Conservation (phyloP, 2,113 vertebrate species). For the Mastomys natalensis region DNA sequence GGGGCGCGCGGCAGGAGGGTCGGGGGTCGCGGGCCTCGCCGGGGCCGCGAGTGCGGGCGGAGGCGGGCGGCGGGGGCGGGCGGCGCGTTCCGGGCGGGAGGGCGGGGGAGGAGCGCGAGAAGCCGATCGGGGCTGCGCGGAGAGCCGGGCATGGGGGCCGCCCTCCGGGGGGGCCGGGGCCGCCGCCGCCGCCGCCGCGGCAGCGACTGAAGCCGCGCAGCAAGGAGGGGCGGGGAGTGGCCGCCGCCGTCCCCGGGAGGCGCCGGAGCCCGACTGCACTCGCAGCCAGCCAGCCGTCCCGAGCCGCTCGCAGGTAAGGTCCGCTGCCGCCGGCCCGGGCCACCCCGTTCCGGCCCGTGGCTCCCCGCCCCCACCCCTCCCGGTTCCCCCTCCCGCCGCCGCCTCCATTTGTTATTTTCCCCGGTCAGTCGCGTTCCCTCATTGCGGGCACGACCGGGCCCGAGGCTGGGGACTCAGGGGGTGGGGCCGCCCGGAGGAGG, state of each 20-base stretch:
- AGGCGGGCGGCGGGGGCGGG: constrained; percentile 37
- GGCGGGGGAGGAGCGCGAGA: constrained; percentile 10
- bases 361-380: constrained; percentile 71
- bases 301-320: constrained; percentile 73
- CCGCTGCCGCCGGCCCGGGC: background rate
- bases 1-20: constrained; percentile 44
- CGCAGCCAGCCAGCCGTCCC: constrained; percentile 56
- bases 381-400: constrained; percentile 31
- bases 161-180: constrained; percentile 69
- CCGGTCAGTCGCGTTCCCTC: constrained; percentile 48
- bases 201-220: constrained; percentile 77
- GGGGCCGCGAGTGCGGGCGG: constrained; percentile 61
- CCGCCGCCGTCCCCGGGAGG: constrained; percentile 64
- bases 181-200: constrained; percentile 69
- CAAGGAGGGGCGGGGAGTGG: constrained; percentile 67
- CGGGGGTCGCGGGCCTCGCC: constrained; percentile 57
- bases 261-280: constrained; percentile 32
- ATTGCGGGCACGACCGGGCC: constrained; percentile 54
- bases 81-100: constrained; percentile 31
- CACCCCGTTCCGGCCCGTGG: constrained; percentile 5
- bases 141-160: constrained; percentile 64
- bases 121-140: constrained; percentile 53
- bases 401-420: constrained; percentile 79
- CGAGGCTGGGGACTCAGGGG: background rate
- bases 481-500: constrained; percentile 26